A percentile compares a stretch with the other conserved stretches of the same genome.
phyloP scores from a whole-genome alignment of 2,113 vertebrate species.

The Pelecanoides urinatrix region DNA sequence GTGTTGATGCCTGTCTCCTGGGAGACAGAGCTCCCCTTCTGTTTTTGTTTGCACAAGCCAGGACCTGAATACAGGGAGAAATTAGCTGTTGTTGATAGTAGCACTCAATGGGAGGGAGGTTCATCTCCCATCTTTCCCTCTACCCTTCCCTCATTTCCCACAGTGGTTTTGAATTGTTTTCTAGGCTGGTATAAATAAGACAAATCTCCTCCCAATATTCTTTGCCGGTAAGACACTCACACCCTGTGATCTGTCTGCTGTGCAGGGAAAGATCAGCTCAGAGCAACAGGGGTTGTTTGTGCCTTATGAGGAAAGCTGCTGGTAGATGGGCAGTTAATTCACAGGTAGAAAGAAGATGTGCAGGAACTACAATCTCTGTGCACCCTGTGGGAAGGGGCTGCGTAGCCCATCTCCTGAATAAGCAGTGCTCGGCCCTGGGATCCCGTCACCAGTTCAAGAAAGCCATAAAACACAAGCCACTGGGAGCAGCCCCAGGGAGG shows the following conservation, averaged over 20 bases:
- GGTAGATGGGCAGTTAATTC: neutral
- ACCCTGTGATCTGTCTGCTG: neutral
- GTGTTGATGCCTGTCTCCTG: neutral
- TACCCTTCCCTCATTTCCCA: neutral
- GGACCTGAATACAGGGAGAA: neutral
- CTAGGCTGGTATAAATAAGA: neutral
- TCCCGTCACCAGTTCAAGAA: neutral
- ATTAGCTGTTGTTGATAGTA: neutral
- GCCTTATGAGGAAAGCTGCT: neutral
- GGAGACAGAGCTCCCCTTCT: neutral
- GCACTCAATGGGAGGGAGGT: neutral
- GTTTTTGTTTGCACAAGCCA: neutral
- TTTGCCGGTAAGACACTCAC: neutral
- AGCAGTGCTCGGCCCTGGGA: accelerated
- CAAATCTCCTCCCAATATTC: neutral
- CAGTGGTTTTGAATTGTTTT: neutral
- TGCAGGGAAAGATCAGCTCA: neutral
- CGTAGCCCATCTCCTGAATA: neutral
- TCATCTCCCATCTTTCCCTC: neutral
- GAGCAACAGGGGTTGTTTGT: neutral
- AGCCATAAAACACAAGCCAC: neutral
- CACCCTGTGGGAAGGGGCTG: neutral
- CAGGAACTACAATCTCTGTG: neutral
- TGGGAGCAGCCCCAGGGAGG: neutral
- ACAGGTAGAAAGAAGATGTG: neutral